Base-by-base conservation (phyloP, 1,140 invertebrate species). In the Mercenaria mercenaria region DNA sequence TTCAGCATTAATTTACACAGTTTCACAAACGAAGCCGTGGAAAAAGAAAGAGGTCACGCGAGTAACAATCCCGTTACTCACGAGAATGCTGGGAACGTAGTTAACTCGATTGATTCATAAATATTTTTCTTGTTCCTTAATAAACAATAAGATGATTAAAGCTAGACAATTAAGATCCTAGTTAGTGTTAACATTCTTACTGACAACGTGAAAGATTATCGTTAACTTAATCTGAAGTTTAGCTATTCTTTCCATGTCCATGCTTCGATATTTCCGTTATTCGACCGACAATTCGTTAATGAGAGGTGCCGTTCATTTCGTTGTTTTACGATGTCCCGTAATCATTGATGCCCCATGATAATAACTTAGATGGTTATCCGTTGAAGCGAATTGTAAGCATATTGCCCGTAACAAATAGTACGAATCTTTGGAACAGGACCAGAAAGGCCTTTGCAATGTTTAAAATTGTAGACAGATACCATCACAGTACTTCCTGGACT, bases 361-460 rank as follows among this genome's bases (percentile, higher is more conserved):
- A 41, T 39, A 37, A 72, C 67, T 1, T 72, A 39, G 67, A 72
- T 72, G 67, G 20, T 72, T 39, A 72, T 72, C 67, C 15, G 0
- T 6, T 23, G 23, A 39, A 39, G 26, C 50, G 43, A 37, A 37
- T 79, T 79, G 76, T 79, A 79, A 79, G 34, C 47, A 79, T 79
- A 52, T 79, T 52, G 50, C 50, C 43, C 76, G 47, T 52, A 52
- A 79, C 76, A 79, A 50, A 50, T 56, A 56, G 76, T 79, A 79
- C 76, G 15, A 13, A 32, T 56, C 39, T 39, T 37, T 59, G 76
- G 76, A 79, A 52, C 13, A 32, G 26, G 13, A 56, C 76, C 76
- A 79, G 47, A 52, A 50, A 52, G 47, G 43, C 56, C 37, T 79
- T 79, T 79, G 76, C 76, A 32, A 50, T 32, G 47, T 79, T 79